A percentile compares a stretch with the other conserved stretches of the same genome.
Evolutionary conservation across 2,888 invertebrate genomes (phyloP).

Genomic region (Sacculina carcini): DNA sequence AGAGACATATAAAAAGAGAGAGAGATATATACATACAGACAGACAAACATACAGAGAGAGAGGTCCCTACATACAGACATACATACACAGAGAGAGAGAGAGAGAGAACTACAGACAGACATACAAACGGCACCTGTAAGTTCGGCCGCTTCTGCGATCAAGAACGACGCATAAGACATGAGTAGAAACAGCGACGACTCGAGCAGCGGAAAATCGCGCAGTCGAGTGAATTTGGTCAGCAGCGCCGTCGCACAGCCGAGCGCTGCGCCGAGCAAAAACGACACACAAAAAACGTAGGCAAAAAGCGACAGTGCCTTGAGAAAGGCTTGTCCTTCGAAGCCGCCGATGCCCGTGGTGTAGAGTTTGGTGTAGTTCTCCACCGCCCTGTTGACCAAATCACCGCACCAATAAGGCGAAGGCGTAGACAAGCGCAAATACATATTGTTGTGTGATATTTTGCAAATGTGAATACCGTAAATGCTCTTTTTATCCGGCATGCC

Average conservation of each 20-base stretch:
- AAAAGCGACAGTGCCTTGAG: conserved; percentile 70
- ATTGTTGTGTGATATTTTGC: too few relatives aligned
- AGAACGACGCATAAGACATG: conserved; percentile 91
- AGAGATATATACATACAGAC: too few relatives aligned
- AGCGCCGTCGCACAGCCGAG: conserved; percentile 86
- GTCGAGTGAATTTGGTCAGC: conserved; percentile 78
- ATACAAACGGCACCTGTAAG: conserved; percentile 44
- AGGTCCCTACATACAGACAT: background rate
- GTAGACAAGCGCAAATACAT: too few relatives aligned
- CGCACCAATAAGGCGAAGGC: too few relatives aligned
- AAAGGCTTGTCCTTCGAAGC: conserved; percentile 67
- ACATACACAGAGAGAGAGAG: background rate
- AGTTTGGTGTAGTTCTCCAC: conserved; percentile 27
- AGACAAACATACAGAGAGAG: background rate
- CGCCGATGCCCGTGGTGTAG: conserved; percentile 28
- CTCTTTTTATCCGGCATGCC: too few relatives aligned
- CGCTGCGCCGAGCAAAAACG: conserved; percentile 64
- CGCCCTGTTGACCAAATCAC: conserved; percentile 10
- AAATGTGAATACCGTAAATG: too few relatives aligned
- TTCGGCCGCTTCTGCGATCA: conserved; percentile 83
- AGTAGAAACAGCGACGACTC: conserved; percentile 90
- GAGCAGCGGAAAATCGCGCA: conserved; percentile 75
- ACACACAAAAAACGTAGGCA: conserved; percentile 68
- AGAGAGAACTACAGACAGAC: background rate
- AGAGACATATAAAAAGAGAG: too few relatives aligned